A percentile compares a stretch with the other conserved stretches of the same genome.
These are phyloP conservation scores for Hirundichthys speculiger DNA, from an alignment of 2,113 vertebrate genomes.

Conservation along the genomic window DNA sequence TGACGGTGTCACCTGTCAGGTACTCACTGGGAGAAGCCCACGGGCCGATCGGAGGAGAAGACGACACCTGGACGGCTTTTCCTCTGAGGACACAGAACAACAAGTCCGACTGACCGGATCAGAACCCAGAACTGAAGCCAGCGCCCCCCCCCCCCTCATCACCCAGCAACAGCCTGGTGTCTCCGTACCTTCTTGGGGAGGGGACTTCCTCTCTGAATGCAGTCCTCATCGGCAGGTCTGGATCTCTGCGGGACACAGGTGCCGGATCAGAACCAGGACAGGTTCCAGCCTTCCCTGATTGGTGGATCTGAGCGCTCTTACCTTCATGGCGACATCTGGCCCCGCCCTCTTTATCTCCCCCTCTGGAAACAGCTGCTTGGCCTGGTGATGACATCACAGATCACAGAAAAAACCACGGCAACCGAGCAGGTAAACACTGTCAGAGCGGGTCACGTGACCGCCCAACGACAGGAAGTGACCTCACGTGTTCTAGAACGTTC, in stretches of 20 bases:
- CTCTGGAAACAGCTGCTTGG: constrained; percentile 92
- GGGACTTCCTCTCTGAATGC: constrained; percentile 87
- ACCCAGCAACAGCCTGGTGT: too few relatives aligned
- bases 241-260: constrained; percentile 77
- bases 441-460: constrained; percentile 1
- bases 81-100: constrained; percentile 79
- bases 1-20: constrained; percentile 9
- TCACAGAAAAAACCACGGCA: neutral
- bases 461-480: constrained; percentile 17
- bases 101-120: neutral
- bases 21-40: constrained; percentile 74
- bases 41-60: constrained; percentile 78
- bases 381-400: constrained; percentile 76
- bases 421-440: neutral
- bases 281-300: neutral
- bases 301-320: constrained; percentile 50
- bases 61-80: constrained; percentile 88
- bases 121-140: too few relatives aligned
- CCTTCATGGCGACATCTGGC: constrained; percentile 86
- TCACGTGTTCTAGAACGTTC: constrained; percentile 93
- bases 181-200: constrained; percentile 88
- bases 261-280: neutral
- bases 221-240: constrained; percentile 86
- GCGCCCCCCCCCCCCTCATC: too few relatives aligned
- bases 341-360: constrained; percentile 81